These are phyloP conservation scores for Gallinago undulata DNA, from an alignment of 2,113 vertebrate genomes.

Conservation along the genomic window DNA sequence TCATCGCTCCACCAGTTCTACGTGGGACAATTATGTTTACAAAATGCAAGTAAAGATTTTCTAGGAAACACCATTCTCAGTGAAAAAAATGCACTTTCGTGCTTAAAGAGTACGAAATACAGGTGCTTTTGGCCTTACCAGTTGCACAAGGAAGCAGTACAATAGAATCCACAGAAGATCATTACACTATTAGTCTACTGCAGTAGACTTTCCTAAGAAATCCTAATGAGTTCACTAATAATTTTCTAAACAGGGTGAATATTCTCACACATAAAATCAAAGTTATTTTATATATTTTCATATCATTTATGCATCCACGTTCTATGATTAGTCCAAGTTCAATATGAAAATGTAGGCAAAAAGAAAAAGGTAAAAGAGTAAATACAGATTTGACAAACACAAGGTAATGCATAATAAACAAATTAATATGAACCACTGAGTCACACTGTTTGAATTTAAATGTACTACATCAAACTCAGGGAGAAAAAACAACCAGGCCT, in stretches of 20 bases:
- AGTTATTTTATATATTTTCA: not conserved
- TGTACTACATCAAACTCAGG: not conserved
- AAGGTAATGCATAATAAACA: not conserved
- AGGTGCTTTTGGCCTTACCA: not conserved
- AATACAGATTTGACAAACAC: not conserved
- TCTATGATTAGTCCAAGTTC: not conserved
- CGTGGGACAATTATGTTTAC: not conserved
- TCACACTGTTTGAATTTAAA: not conserved
- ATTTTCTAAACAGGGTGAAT: not conserved
- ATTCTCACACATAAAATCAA: not conserved
- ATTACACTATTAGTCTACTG: not conserved
- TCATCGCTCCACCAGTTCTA: not conserved
- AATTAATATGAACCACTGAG: not conserved
- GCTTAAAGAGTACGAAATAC: not conserved
- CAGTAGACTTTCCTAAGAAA: not conserved
- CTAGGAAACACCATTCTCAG: not conserved
- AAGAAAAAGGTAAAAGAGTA: not conserved
- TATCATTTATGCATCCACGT: not conserved
- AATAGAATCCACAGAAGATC: not conserved
- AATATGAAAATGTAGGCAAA: not conserved
- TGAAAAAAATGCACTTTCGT: not conserved
- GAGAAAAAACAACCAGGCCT: not conserved
- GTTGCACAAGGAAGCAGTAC: not conserved
- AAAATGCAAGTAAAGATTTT: not conserved
- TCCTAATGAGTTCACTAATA: not conserved